These are phyloP conservation scores for Ooceraea biroi DNA, from an alignment of 1,140 invertebrate genomes.

Conservation along the genomic window DNA sequence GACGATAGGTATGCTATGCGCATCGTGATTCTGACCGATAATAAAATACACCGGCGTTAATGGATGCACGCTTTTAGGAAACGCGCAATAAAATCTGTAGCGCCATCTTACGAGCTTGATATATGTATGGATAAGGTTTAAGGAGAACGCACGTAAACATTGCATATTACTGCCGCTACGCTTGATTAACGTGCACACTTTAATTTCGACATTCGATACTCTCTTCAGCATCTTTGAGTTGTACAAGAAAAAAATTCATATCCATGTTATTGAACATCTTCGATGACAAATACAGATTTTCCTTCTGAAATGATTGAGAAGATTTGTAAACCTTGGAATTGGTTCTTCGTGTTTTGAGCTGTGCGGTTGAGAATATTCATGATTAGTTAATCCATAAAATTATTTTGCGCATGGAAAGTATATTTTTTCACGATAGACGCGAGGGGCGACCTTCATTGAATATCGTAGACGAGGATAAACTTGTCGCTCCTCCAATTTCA, in stretches of 20 bases:
- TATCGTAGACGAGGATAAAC: conserved; percentile 28
- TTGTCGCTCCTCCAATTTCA: conserved; percentile 41
- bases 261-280: not conserved
- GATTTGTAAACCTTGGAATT: not conserved
- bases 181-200: conserved; percentile 34
- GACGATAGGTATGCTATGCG: conserved; percentile 9
- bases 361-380: not conserved
- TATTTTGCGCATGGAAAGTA: not conserved
- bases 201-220: conserved; percentile 1
- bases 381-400: not conserved
- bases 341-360: too few relatives aligned
- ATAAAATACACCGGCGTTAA: conserved; percentile 45
- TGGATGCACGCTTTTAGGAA: conserved; percentile 33
- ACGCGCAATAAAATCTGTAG: conserved; percentile 18
- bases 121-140: conserved; percentile 30
- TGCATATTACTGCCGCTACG: not conserved
- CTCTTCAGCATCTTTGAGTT: not conserved
- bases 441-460: conserved; percentile 26
- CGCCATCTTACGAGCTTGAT: conserved; percentile 26
- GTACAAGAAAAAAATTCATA: not conserved
- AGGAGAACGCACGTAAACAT: conserved; percentile 27
- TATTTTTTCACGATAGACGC: not conserved
- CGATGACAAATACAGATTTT: conserved; percentile 3
- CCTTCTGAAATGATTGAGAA: not conserved
- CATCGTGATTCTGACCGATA: conserved; percentile 8